Evolutionary conservation across 2,888 invertebrate genomes (phyloP).

Genomic region (Fragum whitleyi): DNA sequence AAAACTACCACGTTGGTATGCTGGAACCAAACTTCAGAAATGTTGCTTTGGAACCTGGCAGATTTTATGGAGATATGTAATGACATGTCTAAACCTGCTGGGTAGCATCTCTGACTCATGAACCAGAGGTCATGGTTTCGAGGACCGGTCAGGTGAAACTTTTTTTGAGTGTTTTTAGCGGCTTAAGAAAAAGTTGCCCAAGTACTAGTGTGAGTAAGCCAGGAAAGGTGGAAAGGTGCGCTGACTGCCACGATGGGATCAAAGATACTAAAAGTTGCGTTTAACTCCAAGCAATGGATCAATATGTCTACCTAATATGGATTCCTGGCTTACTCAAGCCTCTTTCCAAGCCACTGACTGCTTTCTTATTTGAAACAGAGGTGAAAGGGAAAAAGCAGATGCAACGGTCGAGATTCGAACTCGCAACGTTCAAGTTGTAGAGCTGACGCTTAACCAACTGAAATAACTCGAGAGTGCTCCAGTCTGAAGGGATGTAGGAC

Average conservation of each 20-base stretch:
- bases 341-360: no score
- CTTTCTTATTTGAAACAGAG: no score
- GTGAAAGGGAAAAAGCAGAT: not conserved
- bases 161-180: not conserved
- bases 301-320: not conserved
- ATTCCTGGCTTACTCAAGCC: no score
- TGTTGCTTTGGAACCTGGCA: no score
- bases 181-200: not conserved
- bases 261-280: not conserved
- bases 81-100: no score
- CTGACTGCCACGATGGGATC: not conserved
- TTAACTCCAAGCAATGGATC: not conserved
- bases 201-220: not conserved
- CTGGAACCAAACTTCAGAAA: no score
- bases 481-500: no score
- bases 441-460: constrained; percentile 58
- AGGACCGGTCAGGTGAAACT: not conserved
- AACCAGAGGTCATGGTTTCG: not conserved
- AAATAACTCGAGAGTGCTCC: no score
- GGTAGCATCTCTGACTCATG: not conserved
- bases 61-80: no score
- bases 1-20: no score
- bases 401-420: constrained; percentile 62
- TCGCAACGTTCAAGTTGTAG: constrained; percentile 61
- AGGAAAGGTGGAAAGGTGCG: not conserved